Conservation (phyloP, 2,113 vertebrate species). For the Pedionomus torquatus region DNA sequence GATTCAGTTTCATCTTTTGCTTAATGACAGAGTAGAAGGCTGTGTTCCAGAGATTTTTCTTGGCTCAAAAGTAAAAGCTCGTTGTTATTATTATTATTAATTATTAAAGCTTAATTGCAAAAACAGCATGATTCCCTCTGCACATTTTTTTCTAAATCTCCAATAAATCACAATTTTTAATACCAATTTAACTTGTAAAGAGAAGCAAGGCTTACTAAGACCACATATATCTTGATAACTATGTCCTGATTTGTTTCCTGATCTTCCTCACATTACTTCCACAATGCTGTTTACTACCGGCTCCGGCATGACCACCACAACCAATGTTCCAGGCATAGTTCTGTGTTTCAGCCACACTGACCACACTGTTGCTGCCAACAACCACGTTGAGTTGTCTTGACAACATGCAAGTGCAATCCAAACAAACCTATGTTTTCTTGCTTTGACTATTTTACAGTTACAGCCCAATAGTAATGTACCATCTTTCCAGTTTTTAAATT, state of each 20-base stretch:
- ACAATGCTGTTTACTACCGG: background rate
- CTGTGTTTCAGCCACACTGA: background rate
- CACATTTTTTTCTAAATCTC: background rate
- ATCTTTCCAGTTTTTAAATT: background rate
- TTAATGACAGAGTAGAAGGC: background rate
- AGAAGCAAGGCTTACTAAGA: background rate
- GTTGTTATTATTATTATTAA: background rate
- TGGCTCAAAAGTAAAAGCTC: constrained; percentile 16
- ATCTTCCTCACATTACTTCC: background rate
- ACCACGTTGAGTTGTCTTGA: background rate
- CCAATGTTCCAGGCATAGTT: background rate
- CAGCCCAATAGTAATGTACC: background rate
- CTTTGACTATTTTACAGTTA: background rate
- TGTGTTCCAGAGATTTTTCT: background rate
- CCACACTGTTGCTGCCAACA: background rate
- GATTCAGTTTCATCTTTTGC: background rate
- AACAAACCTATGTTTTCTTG: background rate
- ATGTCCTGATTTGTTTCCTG: constrained; percentile 41
- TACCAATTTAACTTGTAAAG: background rate
- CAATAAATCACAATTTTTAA: background rate
- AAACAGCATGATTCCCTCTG: background rate
- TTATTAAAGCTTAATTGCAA: constrained; percentile 45
- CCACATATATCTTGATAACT: constrained; percentile 28
- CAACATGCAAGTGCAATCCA: background rate
- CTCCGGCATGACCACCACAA: background rate